Conservation (phyloP, 2,113 vertebrate species). For the Engraulis encrasicolus region DNA sequence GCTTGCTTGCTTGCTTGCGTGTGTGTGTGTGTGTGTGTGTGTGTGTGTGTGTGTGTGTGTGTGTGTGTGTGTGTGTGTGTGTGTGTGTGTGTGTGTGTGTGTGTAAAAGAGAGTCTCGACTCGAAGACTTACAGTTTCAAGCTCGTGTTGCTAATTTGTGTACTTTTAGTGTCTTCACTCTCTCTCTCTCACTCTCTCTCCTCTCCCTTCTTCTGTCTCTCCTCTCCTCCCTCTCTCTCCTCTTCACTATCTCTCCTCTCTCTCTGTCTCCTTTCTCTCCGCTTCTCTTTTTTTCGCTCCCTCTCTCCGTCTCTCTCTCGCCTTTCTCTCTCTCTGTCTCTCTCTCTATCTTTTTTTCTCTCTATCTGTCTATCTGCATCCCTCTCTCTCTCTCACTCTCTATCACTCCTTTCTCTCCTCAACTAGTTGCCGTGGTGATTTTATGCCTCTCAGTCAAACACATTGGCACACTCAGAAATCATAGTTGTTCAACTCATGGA, state of each 20-base stretch:
- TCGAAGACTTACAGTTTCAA: no score
- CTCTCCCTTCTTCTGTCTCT: background rate
- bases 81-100: no score
- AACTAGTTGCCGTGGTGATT: conserved; percentile 65
- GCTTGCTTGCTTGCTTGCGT: no score
- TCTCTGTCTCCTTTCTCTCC: background rate
- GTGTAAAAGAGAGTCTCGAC: no score
- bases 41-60: no score
- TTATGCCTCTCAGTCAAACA: conserved; percentile 69
- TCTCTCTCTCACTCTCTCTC: background rate
- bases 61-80: no score
- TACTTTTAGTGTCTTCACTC: background rate
- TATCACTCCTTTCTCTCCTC: no score
- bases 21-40: no score
- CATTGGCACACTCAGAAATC: conserved; percentile 69
- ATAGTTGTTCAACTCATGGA: no score
- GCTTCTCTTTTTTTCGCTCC: background rate
- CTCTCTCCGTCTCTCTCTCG: background rate
- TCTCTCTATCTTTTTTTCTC: background rate
- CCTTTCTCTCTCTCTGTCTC: background rate
- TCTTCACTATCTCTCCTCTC: background rate
- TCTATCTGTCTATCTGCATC: no score
- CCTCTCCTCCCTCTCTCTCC: background rate
- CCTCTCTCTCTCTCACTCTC: no score
- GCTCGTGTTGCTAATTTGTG: background rate